These are phyloP conservation scores for Cecidostiba fungosa DNA, from an alignment of 2,888 invertebrate genomes.

Conservation along the genomic window DNA sequence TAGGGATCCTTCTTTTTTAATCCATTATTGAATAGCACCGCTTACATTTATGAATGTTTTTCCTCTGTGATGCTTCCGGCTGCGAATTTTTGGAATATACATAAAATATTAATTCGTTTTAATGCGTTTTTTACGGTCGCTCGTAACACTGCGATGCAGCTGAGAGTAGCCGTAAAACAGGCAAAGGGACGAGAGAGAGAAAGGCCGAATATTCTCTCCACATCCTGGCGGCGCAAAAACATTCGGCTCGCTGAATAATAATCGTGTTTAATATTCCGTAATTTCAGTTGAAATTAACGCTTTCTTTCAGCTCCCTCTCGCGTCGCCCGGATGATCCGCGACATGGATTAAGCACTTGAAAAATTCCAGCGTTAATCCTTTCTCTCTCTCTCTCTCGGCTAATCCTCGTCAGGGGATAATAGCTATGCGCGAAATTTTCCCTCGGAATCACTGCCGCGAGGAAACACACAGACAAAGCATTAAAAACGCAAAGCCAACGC, in stretches of 20 bases:
- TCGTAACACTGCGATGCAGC: neutral
- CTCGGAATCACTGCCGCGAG: neutral
- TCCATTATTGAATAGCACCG: neutral
- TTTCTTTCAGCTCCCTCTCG: neutral
- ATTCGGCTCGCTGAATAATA: slow-evolving; percentile 5
- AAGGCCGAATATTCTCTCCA: neutral
- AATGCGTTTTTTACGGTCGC: neutral
- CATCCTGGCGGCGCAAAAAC: neutral
- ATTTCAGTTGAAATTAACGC: slow-evolving; percentile 33
- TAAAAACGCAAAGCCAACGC: neutral
- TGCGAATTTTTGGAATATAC: no score
- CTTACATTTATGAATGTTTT: no score
- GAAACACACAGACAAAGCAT: neutral
- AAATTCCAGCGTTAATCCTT: slow-evolving; percentile 48
- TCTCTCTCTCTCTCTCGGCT: slow-evolving; percentile 2
- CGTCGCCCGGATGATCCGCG: slow-evolving; percentile 22
- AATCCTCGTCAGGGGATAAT: slow-evolving; percentile 6
- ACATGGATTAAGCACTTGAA: slow-evolving; percentile 57
- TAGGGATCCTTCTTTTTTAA: slow-evolving; percentile 2
- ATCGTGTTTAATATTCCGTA: slow-evolving; percentile 25
- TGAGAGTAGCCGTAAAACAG: neutral
- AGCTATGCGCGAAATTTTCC: no score
- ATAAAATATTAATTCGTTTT: neutral
- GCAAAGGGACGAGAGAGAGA: no score
- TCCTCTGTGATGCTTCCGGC: neutral